Evolutionary conservation across 2,888 invertebrate species (phyloP), one percentile per base, ranked within the genome.

Genomic region (Clunio marinus): DNA sequence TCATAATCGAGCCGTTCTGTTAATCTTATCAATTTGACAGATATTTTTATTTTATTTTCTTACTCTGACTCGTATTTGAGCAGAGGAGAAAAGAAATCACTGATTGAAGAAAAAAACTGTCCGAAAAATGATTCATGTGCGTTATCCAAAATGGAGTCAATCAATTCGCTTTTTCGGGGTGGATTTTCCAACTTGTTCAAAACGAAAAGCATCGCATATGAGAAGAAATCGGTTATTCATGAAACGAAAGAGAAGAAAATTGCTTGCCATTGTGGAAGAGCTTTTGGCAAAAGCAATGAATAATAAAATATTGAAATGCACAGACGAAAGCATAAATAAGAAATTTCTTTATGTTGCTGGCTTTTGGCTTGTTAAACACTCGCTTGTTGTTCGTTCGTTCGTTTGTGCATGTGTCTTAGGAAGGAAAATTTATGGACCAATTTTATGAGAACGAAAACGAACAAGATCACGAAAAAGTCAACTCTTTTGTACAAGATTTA

Each of bases 241-340:
- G 57, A 57, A 57, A 57, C 2, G 57, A 57, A 24, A 51, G 51
- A 57, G 57, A 57, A 57, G 57, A 27, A 57, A 57, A 57, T 57
- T 57, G 57, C 57, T 51, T 17, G 51, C 51, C 22, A 20, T 51
- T 17, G 51, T 20, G 22, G 51, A 17, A 51, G 51, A 51, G 51
- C 51, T 51, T 51, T 57, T 57, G n/a, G 25, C 57, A 27, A 57
- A 57, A 57, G 57, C 57, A 57, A 57, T 57, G 60, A 60, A 60
- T 60, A 60, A 60, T 60, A 37, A 37, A 60, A 37, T 60, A 35
- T 60, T 60, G 37, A 60, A 60, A 60, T 60, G 37, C 37, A 37
- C 60, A 60, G 41, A 60, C 35, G 20, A 60, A 60, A 60, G 37
- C 35, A 60, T 24, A 37, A 24, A 60, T 60, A 37, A 22, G 37